Percentiles rank a stretch among this genome's conserved stretches.
phyloP scores from a whole-genome alignment of 1,140 invertebrate genomes.

The Phthorimaea operculella region DNA sequence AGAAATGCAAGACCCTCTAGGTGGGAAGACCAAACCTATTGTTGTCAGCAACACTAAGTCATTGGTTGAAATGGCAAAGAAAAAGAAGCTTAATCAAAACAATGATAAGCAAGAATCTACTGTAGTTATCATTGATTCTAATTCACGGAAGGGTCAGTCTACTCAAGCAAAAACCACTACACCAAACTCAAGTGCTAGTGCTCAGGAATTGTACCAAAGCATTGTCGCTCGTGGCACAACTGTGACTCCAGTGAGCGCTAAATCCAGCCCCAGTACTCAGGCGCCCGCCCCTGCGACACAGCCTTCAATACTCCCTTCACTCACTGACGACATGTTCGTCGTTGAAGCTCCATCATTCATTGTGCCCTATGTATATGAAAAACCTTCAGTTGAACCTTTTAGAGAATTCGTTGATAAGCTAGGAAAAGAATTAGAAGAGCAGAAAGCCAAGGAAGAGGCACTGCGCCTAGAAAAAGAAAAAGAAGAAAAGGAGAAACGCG shows the following conservation, averaged over 20 bases:
- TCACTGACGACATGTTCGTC: constrained; percentile 91
- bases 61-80: constrained; percentile 75
- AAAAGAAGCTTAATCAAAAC: constrained; percentile 42
- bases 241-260: constrained; percentile 51
- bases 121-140: constrained; percentile 82
- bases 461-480: constrained; percentile 47
- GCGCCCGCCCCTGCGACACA: constrained; percentile 49
- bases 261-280: constrained; percentile 30
- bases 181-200: constrained; percentile 18
- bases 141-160: constrained; percentile 65
- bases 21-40: constrained; percentile 68
- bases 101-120: constrained; percentile 79
- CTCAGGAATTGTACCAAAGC: constrained; percentile 53
- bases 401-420: constrained; percentile 79
- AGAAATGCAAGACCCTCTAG: constrained; percentile 71
- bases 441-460: constrained; percentile 52
- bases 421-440: constrained; percentile 72
- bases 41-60: constrained; percentile 80
- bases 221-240: constrained; percentile 54
- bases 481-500: constrained; percentile 45
- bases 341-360: constrained; percentile 92
- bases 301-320: constrained; percentile 75
- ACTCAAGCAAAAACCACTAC: constrained; percentile 24
- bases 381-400: constrained; percentile 81
- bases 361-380: constrained; percentile 92